Evolutionary conservation across 1,140 invertebrate genomes (phyloP), one percentile per base, ranked within the genome.

Genomic region (Pentalonia nigronervosa): DNA sequence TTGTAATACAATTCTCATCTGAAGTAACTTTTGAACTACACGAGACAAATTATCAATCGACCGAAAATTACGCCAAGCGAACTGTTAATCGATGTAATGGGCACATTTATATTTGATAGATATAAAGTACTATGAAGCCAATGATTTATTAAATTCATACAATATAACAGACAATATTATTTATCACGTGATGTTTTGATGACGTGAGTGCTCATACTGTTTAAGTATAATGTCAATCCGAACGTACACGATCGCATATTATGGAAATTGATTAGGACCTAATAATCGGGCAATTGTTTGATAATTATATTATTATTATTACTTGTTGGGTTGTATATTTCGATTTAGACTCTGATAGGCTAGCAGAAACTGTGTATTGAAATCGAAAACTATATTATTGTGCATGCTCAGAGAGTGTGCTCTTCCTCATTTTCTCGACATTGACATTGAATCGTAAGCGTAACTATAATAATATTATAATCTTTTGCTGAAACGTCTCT

Each of bases 381-480:
- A 76, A 76, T 76, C n/a, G 60, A 67, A 67, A 76, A 4, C 14
- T 17, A 7, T 53, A 53, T 21, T 53, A 67, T n/a, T n/a, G 6
- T 67, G 60, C 60, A 76, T 1, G 30, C 60, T 34, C 60, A 76
- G 14, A 60, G 14, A 76, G 60, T 76, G n/a, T 76, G 60, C 30
- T 76, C 21, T 53, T 76, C 17, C 6, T n/a, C n/a, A 76, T 76
- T 17, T 11, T 76, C 60, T 30, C 25, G 60, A 76, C 30, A 76
- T 76, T 76, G 60, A 76, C 60, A 76, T 76, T 76, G 60, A 76
- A 76, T n/a, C n/a, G 60, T 67, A 67, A 67, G n/a, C n/a, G n/a
- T n/a, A n/a, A n/a, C n/a, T n/a, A n/a, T n/a, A n/a, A 30, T 67
- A 67, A 67, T 67, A 60, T 25, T 67, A 76, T n/a, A 76, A 76